Base-by-base conservation (phyloP, 2,888 invertebrate genomes). In the Aspidiotus destructor region DNA sequence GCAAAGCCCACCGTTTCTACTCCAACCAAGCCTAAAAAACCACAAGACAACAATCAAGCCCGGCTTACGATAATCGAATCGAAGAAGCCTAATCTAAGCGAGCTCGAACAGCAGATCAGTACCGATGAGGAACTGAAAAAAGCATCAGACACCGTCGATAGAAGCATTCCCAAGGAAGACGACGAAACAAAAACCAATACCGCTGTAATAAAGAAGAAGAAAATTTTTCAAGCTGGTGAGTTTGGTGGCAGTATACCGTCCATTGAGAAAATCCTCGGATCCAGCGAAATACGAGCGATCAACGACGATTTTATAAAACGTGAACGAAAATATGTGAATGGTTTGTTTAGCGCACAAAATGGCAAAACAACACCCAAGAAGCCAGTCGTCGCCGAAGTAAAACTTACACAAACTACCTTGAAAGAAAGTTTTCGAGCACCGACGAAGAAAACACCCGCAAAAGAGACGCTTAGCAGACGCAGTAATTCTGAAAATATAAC, bases 181-280 rank as follows among this genome's bases (percentile, higher is more conserved):
- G n/a, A 11, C n/a, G 11, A n/a, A 10, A 28, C 8, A 41, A 13
- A 48, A 60, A 17, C 10, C 42, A 17, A 8, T n/a, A 55, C 60
- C 1, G 48, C 8, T 11, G 42, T 42, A n/a, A 7, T 67, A 8
- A 54, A 17, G 15, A 28, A 48, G 28, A 44, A 62, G 42, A 69
- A 62, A 62, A 17, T 69, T 13, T 40, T 62, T 8, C n/a, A 62
- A 48, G 57, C 42, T 44, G 69, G 69, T n/a, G 69, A 69, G 55
- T 44, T 62, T n/a, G 69, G 62, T 8, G 69, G 62, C 8, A 54
- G 68, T 17, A 10, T 62, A 13, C 69, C 68, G 16, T 53, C 60
- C 2, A n/a, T 54, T 8, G 40, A 62, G 40, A 41, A n/a, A 1
- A 60, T 67, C 10, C 64, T 64, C n/a, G 64, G 64, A 8, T 17